Evolutionary conservation across 2,888 invertebrate species (phyloP).

Genomic region (Andrena camellia): DNA sequence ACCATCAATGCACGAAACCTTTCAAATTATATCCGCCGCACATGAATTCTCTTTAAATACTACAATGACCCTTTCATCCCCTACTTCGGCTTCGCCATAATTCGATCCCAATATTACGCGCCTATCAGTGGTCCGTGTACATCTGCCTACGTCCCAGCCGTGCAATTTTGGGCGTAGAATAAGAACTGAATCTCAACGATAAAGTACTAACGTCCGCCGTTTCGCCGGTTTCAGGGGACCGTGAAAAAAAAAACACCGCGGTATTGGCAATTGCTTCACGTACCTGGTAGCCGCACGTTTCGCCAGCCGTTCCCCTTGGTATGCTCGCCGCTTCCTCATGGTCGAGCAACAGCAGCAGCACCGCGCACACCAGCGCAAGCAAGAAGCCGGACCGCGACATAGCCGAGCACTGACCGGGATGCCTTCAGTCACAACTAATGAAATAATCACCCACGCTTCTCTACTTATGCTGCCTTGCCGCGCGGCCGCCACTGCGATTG

Average conservation of each 20-base stretch:
- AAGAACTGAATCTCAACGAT: too few relatives aligned
- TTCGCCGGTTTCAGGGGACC: background rate
- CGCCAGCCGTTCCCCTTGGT: background rate
- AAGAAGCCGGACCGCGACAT: constrained; percentile 51
- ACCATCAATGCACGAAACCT: too few relatives aligned
- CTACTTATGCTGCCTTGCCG: constrained; percentile 68
- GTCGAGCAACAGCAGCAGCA: constrained; percentile 6
- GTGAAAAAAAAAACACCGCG: too few relatives aligned
- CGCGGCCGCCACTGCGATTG: constrained; percentile 32
- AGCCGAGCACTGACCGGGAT: background rate
- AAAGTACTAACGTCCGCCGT: too few relatives aligned
- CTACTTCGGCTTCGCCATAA: too few relatives aligned
- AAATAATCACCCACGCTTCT: constrained; percentile 63
- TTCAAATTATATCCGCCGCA: too few relatives aligned
- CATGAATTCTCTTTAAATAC: too few relatives aligned
- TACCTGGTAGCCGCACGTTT: constrained; percentile 76
- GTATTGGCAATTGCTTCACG: constrained; percentile 12
- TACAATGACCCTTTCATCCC: too few relatives aligned
- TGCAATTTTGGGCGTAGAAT: too few relatives aligned
- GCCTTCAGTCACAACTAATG: constrained; percentile 61
- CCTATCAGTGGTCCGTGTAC: too few relatives aligned
- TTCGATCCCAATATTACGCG: too few relatives aligned
- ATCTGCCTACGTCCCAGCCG: too few relatives aligned
- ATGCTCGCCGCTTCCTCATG: constrained; percentile 51
- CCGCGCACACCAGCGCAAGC: constrained; percentile 18